phyloP scores from a whole-genome alignment of 1,140 invertebrate species.

The Eurosta solidaginis region DNA sequence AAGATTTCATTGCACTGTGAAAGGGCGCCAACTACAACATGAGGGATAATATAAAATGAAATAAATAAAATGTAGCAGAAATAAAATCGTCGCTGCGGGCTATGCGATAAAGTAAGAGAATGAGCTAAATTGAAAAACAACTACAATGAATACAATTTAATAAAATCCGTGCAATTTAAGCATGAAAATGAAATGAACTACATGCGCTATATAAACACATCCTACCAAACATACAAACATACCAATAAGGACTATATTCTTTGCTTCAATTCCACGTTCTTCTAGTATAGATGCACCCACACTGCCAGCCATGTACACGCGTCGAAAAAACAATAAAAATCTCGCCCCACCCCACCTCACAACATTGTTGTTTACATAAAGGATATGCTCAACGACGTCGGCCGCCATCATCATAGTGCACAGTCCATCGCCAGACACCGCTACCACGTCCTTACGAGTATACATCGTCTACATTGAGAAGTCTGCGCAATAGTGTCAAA shows the following conservation, averaged over 20 bases:
- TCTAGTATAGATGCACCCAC: conserved; percentile 10
- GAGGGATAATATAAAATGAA: neutral
- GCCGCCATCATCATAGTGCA: conserved; percentile 18
- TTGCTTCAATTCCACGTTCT: too few relatives aligned
- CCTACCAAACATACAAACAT: too few relatives aligned
- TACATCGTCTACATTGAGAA: neutral
- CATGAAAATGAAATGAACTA: conserved; percentile 28
- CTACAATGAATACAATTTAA: conserved; percentile 20
- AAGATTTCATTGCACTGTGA: neutral
- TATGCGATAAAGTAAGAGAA: neutral
- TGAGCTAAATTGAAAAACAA: conserved; percentile 11
- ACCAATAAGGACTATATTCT: too few relatives aligned
- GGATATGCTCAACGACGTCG: conserved; percentile 12
- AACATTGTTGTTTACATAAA: conserved; percentile 15
- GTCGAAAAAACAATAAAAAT: conserved; percentile 21
- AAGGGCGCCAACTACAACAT: neutral
- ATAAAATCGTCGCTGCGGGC: conserved; percentile 16
- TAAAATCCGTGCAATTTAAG: conserved; percentile 26
- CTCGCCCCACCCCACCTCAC: neutral
- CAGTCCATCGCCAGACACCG: neutral
- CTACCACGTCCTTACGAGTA: neutral
- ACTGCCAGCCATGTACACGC: neutral
- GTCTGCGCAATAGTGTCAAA: too few relatives aligned
- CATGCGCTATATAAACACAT: conserved; percentile 15
- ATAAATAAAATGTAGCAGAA: conserved; percentile 25